Evolutionary conservation across 2,888 invertebrate species (phyloP).

Genomic region (Dromius quadrimaculatus): DNA sequence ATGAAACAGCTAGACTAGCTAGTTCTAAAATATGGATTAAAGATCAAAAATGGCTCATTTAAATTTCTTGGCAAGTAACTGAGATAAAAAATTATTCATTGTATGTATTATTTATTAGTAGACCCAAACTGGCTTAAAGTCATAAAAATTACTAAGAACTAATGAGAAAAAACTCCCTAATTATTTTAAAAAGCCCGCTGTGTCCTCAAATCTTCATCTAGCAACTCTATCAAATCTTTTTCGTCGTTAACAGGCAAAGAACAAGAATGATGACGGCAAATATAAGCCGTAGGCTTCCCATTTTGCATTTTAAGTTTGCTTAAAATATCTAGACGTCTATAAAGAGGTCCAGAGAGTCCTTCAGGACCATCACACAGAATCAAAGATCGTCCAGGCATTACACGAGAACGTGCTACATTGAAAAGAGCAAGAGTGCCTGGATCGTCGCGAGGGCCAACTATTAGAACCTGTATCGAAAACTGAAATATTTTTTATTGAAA

Average conservation of each 20-base stretch:
- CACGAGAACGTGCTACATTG: conserved; percentile 73
- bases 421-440: conserved; percentile 77
- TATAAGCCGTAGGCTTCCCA: conserved; percentile 79
- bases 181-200: neutral
- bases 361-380: conserved; percentile 74
- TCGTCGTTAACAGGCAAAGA: conserved; percentile 80
- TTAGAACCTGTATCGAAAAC: conserved; percentile 70
- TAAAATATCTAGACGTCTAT: conserved; percentile 64
- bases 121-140: neutral
- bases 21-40: too few species aligned
- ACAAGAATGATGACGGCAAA: conserved; percentile 83
- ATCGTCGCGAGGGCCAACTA: conserved; percentile 74
- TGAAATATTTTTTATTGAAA: neutral
- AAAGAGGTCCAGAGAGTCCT: conserved; percentile 61
- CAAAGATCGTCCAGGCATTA: conserved; percentile 78
- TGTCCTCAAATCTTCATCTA: conserved; percentile 65
- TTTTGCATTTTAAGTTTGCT: conserved; percentile 70
- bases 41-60: too few species aligned
- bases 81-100: too few species aligned
- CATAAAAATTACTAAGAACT: too few species aligned
- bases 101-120: too few species aligned
- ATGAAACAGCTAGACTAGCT: too few species aligned
- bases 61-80: too few species aligned
- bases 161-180: neutral
- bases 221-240: conserved; percentile 71